phyloP scores from a whole-genome alignment of 1,140 invertebrate genomes.

The Grapholita molesta region DNA sequence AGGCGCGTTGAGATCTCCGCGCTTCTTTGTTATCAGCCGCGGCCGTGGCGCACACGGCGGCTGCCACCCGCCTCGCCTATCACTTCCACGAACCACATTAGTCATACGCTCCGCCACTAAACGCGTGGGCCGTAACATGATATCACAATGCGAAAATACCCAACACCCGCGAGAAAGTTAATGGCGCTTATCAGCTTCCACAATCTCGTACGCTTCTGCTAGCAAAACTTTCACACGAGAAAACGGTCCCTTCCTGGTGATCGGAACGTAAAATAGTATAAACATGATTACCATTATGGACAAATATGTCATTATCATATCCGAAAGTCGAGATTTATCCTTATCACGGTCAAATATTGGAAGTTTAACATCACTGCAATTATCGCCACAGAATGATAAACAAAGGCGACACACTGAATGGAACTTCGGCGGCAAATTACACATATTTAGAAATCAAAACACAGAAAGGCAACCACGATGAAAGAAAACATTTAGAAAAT shows the following conservation, averaged over 20 bases:
- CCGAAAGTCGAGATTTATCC: slow-evolving; percentile 77
- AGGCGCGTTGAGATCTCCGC: slow-evolving; percentile 41
- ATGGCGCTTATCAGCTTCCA: slow-evolving; percentile 79
- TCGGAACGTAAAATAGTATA: slow-evolving; percentile 39
- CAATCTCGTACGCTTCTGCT: slow-evolving; percentile 75
- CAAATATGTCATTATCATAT: slow-evolving; percentile 77
- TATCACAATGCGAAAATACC: slow-evolving; percentile 79
- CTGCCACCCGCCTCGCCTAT: slow-evolving; percentile 65
- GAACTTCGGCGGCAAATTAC: slow-evolving; percentile 83
- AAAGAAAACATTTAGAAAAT: slow-evolving; percentile 76
- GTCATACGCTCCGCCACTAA: slow-evolving; percentile 70
- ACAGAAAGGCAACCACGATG: slow-evolving; percentile 67
- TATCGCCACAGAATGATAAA: slow-evolving; percentile 79
- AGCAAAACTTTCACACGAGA: slow-evolving; percentile 77
- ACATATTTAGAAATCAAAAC: slow-evolving; percentile 80
- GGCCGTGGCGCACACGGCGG: slow-evolving; percentile 49
- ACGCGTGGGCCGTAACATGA: slow-evolving; percentile 78
- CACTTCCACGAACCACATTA: slow-evolving; percentile 75
- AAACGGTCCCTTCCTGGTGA: slow-evolving; percentile 52
- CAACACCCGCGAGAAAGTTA: slow-evolving; percentile 79
- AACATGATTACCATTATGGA: slow-evolving; percentile 73
- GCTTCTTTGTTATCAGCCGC: slow-evolving; percentile 75
- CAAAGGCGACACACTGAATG: slow-evolving; percentile 83
- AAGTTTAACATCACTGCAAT: slow-evolving; percentile 80
- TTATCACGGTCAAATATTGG: slow-evolving; percentile 79